These are phyloP conservation scores for Montipora sp. DNA, from an alignment of 64 coral and sea anemone genomes.

Conservation along the genomic window DNA sequence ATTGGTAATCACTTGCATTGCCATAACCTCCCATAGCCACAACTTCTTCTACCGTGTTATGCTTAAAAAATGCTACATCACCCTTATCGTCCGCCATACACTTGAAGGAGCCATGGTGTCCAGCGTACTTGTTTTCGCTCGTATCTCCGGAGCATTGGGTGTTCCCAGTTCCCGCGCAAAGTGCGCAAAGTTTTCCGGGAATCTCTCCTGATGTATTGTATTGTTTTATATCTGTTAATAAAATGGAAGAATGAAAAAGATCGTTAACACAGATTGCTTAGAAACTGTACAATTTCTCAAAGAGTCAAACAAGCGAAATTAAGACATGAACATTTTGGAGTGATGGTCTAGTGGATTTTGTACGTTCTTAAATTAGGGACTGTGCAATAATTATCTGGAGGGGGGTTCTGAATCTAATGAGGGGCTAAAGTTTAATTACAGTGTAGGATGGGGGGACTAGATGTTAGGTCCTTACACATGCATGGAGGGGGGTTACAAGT, in stretches of 20 bases:
- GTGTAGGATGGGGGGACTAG: too few relatives aligned
- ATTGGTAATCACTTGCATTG: slow-evolving; percentile 45
- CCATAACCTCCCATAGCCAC: slow-evolving; percentile 19
- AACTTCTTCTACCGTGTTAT: slow-evolving; percentile 53
- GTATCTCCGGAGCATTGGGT: not conserved
- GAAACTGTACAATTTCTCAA: too few relatives aligned
- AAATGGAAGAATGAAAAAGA: not conserved
- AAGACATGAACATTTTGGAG: too few relatives aligned
- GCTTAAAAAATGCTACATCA: slow-evolving; percentile 77
- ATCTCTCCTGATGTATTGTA: not conserved
- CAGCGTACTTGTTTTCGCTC: not conserved
- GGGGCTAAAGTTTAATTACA: too few relatives aligned
- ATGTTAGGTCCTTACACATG: too few relatives aligned
- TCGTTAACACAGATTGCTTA: not conserved
- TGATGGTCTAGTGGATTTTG: too few relatives aligned
- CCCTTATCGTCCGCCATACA: slow-evolving; percentile 56
- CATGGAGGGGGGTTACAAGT: too few relatives aligned
- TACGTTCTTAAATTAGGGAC: too few relatives aligned
- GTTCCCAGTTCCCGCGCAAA: slow-evolving; percentile 4
- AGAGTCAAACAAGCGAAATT: too few relatives aligned
- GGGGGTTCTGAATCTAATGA: too few relatives aligned
- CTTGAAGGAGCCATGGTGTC: slow-evolving; percentile 64
- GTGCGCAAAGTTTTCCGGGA: slow-evolving; percentile 57
- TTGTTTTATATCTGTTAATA: not conserved
- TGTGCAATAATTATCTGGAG: too few relatives aligned